phyloP scores from a whole-genome alignment of 2,113 vertebrate genomes.

The Gymnarchus niloticus region DNA sequence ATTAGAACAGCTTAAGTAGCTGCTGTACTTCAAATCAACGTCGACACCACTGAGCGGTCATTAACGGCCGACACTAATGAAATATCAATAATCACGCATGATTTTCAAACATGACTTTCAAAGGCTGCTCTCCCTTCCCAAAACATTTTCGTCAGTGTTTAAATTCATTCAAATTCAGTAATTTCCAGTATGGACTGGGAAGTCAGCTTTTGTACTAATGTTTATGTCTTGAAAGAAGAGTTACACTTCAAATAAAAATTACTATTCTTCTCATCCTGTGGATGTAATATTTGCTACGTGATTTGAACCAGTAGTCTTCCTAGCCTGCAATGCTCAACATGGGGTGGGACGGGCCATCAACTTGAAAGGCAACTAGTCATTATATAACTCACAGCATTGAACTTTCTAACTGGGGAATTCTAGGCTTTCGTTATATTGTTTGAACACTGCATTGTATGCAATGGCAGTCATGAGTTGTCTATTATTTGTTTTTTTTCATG shows the following conservation, averaged over 20 bases:
- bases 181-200: neutral
- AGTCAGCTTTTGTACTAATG: neutral
- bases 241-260: neutral
- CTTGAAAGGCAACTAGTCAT: neutral
- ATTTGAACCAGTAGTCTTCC: neutral
- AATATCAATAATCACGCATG: slow-evolving; percentile 6
- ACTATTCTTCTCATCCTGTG: neutral
- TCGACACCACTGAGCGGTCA: neutral
- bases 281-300: neutral
- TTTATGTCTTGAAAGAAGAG: neutral
- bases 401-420: neutral
- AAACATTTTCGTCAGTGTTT: neutral
- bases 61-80: neutral
- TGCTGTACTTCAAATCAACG: neutral
- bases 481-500: neutral
- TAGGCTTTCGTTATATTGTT: neutral
- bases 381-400: neutral
- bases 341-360: neutral
- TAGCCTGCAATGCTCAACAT: neutral
- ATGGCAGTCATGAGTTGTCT: neutral
- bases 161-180: neutral
- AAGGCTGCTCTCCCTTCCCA: neutral
- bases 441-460: neutral
- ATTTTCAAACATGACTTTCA: neutral
- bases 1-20: neutral